A percentile compares a stretch with the other conserved stretches of the same genome.
These are phyloP conservation scores for Petrocephalus schoutedeni DNA, from an alignment of 2,797 vertebrate genomes.

Conservation along the genomic window DNA sequence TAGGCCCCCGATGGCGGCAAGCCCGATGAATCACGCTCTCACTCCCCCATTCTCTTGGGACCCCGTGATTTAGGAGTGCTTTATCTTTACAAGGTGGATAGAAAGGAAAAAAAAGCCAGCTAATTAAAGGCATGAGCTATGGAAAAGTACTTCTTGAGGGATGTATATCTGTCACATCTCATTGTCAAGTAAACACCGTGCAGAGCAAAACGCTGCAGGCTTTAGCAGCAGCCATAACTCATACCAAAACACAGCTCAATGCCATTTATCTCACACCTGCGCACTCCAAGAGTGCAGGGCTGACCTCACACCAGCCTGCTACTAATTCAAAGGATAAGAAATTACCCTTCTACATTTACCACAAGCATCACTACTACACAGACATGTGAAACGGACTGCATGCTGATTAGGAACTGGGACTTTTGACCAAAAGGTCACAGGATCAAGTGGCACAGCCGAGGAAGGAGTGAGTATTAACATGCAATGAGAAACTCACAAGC, in stretches of 20 bases:
- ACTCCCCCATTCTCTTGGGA: conserved; percentile 19
- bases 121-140: conserved; percentile 20
- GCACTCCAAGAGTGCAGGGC: not conserved
- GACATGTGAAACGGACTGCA: not conserved
- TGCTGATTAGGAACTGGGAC: not conserved
- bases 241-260: not conserved
- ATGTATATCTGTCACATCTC: conserved; percentile 7
- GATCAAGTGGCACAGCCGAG: not conserved
- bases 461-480: not conserved
- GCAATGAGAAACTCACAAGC: not conserved
- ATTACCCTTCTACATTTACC: not conserved
- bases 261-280: not conserved
- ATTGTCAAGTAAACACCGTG: not conserved
- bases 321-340: not conserved
- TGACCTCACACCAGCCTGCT: not conserved
- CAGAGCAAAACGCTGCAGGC: not conserved
- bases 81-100: conserved; percentile 15
- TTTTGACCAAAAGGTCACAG: not conserved
- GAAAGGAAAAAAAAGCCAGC: not conserved
- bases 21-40: conserved; percentile 31
- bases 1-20: not conserved
- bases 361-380: not conserved
- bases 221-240: not conserved
- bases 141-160: not conserved
- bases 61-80: conserved; percentile 26